Base-by-base conservation (phyloP, 2,797 vertebrate genomes). In the Eulemur rubriventer region DNA sequence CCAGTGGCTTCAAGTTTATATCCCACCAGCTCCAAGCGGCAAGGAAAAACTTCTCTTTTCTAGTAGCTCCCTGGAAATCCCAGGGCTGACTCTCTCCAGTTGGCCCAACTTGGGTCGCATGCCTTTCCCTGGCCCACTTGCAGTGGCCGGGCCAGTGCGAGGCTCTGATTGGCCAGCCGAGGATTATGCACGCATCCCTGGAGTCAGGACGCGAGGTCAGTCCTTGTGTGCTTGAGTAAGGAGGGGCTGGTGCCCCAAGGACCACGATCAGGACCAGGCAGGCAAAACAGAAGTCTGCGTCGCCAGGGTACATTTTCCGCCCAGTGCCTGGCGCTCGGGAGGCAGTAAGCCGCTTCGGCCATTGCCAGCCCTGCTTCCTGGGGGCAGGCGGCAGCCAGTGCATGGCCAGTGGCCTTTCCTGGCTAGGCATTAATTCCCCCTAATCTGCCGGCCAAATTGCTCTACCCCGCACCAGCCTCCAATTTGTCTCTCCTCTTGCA, bases 291-390 rank as follows among this genome's bases (percentile, higher is more conserved):
- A 28, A 76, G 46, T 55, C 33, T 43, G 38, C 26, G 0, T 20
- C 0, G 4, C 55, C 41, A 24, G 35, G 38, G 17, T 43, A 5
- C 17, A 18, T 2, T 63, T 28, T 59, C 26, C 43, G 3, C 72
- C 38, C 24, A 2, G 22, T 2, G 38, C 43, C 50, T 28, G 43
- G 79, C 10, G 17, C 72, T 8, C 16, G 2, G 43, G 57, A 50
- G 8, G 20, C 43, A 17, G 76, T 4, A 3, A 43, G 6, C 0
- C 10, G 65, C 55, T 43, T 46, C 20, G 0, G 0, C 0, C 0
- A 79, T 28, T 61, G 30, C 89, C 95, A 91, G 50, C 52, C 30
- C 95, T 33, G 67, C 61, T 26, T 69, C 91, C 65, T 18, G 30
- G 73, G 24, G 30, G 50, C 95, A 48, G 87, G 22, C 6, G 1